Evolutionary conservation across 2,113 vertebrate species (phyloP).

Genomic region (Lampris megalopsis): DNA sequence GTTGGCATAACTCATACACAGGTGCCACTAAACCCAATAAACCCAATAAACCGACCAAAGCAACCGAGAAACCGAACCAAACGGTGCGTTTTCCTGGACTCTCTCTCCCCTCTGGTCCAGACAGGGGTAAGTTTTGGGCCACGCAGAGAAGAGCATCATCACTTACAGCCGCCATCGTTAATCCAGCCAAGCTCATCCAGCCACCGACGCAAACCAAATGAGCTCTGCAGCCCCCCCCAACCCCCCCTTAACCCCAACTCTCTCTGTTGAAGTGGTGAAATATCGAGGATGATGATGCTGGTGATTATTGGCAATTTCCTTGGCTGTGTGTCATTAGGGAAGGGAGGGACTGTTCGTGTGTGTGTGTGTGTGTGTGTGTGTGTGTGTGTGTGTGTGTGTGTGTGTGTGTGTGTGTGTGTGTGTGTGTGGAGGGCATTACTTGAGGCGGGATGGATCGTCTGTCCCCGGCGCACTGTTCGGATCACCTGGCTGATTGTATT

Average conservation of each 20-base stretch:
- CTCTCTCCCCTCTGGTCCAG: slow-evolving; percentile 39
- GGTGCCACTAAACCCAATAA: not conserved
- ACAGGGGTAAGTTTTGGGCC: slow-evolving; percentile 55
- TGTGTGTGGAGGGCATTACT: slow-evolving; percentile 1
- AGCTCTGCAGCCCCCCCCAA: slow-evolving; percentile 60
- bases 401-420: too few relatives aligned
- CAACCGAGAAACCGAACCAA: too few relatives aligned
- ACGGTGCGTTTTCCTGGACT: not conserved
- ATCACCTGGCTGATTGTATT: slow-evolving; percentile 73
- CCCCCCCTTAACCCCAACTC: slow-evolving; percentile 1
- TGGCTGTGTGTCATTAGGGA: slow-evolving; percentile 75
- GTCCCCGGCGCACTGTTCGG: slow-evolving; percentile 66
- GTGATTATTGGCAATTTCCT: slow-evolving; percentile 78
- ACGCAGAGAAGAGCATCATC: slow-evolving; percentile 43
- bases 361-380: slow-evolving; percentile 16
- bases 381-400: too few relatives aligned
- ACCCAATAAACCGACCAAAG: too few relatives aligned
- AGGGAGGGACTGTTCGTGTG: slow-evolving; percentile 25
- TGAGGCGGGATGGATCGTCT: slow-evolving; percentile 56
- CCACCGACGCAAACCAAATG: slow-evolving; percentile 59
- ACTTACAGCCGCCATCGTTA: slow-evolving; percentile 62
- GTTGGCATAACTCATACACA: slow-evolving; percentile 18
- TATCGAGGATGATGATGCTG: slow-evolving; percentile 65
- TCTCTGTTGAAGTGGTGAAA: slow-evolving; percentile 60
- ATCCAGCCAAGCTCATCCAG: slow-evolving; percentile 51